Evolutionary conservation across 2,888 invertebrate species (phyloP).

Genomic region (Thysanoteuthis rhombus): DNA sequence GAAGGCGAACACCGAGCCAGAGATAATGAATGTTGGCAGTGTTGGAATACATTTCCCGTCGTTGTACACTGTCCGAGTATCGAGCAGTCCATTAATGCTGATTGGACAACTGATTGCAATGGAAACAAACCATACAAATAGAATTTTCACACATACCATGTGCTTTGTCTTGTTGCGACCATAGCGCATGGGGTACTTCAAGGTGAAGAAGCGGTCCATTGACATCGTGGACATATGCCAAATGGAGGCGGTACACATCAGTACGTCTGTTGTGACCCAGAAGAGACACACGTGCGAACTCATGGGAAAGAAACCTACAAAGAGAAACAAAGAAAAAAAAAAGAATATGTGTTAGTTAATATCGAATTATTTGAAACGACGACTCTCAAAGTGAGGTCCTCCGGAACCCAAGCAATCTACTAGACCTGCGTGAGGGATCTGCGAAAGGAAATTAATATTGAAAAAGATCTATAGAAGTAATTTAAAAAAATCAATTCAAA

Average conservation of each 20-base stretch:
- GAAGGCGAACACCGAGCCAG: conserved; percentile 94
- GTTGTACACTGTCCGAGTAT: conserved; percentile 55
- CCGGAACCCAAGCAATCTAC: no score
- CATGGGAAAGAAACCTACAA: conserved; percentile 85
- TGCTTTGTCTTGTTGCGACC: conserved; percentile 66
- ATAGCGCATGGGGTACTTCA: conserved; percentile 86
- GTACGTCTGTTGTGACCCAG: conserved; percentile 73
- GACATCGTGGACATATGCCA: conserved; percentile 74
- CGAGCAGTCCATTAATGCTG: conserved; percentile 59
- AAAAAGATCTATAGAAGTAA: no score
- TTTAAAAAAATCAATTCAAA: no score
- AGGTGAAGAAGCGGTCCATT: conserved; percentile 81
- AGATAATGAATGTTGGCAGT: conserved; percentile 71
- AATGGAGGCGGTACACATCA: conserved; percentile 72
- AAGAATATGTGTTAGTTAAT: no score
- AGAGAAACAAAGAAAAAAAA: neutral
- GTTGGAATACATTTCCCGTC: conserved; percentile 57
- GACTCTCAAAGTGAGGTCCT: no score
- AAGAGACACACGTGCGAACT: conserved; percentile 80
- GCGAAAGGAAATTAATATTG: no score
- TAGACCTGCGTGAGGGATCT: no score
- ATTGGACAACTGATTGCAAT: conserved; percentile 70
- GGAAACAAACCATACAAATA: conserved; percentile 92
- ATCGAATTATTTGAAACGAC: no score
- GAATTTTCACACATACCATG: conserved; percentile 79